Evolutionary conservation across 2,888 invertebrate genomes (phyloP).

Genomic region (Azorinus chamasolen): DNA sequence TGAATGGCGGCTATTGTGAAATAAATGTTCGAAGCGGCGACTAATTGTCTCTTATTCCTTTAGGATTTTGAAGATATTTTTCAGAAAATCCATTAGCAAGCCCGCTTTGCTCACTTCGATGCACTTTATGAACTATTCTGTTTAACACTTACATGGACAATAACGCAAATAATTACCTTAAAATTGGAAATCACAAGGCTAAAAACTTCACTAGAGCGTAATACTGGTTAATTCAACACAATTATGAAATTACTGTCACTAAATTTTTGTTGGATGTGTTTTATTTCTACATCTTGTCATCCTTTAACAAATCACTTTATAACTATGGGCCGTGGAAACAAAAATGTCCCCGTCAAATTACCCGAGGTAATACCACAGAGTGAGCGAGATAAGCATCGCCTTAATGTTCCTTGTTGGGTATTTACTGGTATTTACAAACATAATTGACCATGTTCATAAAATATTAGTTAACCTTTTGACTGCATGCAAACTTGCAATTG

Average conservation of each 20-base stretch:
- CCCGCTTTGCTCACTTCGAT: neutral
- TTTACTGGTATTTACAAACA: no score
- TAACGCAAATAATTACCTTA: constrained; percentile 11
- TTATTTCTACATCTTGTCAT: neutral
- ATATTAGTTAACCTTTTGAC: no score
- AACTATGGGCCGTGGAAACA: no score
- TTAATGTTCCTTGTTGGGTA: no score
- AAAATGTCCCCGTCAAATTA: no score
- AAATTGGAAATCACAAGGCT: constrained; percentile 30
- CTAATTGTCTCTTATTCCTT: constrained; percentile 30
- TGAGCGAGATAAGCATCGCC: no score
- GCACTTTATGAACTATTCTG: constrained; percentile 19
- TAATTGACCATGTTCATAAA: no score
- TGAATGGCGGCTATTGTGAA: neutral
- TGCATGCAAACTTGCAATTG: no score
- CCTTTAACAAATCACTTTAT: no score
- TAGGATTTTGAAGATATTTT: constrained; percentile 7
- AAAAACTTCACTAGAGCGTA: neutral
- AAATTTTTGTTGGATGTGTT: constrained; percentile 2
- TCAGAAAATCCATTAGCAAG: constrained; percentile 21
- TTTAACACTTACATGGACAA: constrained; percentile 46
- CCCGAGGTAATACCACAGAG: no score
- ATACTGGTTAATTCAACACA: constrained; percentile 19
- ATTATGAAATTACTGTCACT: constrained; percentile 27
- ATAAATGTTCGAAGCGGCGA: constrained; percentile 27